Conservation (phyloP, 2,888 invertebrate genomes). For the Helicoverpa assulta region DNA sequence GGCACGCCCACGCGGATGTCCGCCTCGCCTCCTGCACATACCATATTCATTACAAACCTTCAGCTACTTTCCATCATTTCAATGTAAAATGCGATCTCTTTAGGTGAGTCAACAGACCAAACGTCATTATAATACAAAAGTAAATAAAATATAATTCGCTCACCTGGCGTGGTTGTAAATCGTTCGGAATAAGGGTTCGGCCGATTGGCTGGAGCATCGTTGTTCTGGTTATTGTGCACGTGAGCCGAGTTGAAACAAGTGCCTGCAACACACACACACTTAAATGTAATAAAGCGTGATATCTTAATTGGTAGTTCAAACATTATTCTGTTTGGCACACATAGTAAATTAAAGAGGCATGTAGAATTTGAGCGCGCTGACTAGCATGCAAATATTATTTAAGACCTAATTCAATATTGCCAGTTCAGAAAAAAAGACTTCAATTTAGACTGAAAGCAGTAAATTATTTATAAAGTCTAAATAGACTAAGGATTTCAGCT, state of each 20-base stretch:
- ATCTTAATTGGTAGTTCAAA: no score
- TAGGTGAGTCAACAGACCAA: no score
- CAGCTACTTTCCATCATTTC: neutral
- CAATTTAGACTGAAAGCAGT: no score
- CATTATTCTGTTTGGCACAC: no score
- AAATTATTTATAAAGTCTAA: no score
- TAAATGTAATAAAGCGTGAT: neutral
- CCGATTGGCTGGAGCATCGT: slow-evolving; percentile 47
- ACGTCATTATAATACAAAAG: neutral
- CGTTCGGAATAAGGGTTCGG: slow-evolving; percentile 65
- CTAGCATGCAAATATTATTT: no score
- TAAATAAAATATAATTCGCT: neutral
- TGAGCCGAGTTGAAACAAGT: slow-evolving; percentile 80
- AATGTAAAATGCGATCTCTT: neutral
- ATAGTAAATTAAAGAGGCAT: no score
- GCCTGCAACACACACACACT: slow-evolving; percentile 63
- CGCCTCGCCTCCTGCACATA: slow-evolving; percentile 76
- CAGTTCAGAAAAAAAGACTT: no score
- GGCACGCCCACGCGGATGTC: slow-evolving; percentile 71
- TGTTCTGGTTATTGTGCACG: slow-evolving; percentile 65
- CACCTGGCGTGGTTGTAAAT: slow-evolving; percentile 67
- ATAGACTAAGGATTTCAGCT: no score
- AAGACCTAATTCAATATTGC: no score
- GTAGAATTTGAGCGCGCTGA: no score
- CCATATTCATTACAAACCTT: neutral